A percentile compares a stretch with the other conserved stretches of the same genome.
These are phyloP conservation scores for Brachylomia viminalis DNA, from an alignment of 2,888 invertebrate genomes.

Conservation along the genomic window DNA sequence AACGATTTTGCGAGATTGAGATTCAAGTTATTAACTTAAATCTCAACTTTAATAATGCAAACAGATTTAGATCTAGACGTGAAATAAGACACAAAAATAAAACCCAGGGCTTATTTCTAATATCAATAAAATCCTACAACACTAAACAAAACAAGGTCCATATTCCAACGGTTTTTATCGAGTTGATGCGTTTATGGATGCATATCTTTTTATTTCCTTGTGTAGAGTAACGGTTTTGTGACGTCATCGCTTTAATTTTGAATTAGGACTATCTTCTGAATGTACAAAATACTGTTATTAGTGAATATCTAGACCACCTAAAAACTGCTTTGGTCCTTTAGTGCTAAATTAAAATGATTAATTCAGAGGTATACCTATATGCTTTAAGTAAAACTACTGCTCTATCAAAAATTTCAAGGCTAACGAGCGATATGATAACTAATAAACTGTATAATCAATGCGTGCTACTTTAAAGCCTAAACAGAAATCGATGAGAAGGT, in stretches of 20 bases:
- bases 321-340: conserved; percentile 19
- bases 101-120: conserved; percentile 2
- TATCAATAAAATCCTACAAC: conserved; percentile 37
- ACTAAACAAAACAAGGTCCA: conserved; percentile 46
- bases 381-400: conserved; percentile 10
- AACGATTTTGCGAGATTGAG: neutral
- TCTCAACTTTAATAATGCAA: neutral
- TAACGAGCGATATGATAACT: conserved; percentile 43
- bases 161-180: conserved; percentile 65
- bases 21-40: neutral
- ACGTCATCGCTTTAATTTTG: conserved; percentile 65
- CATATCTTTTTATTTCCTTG: conserved; percentile 62
- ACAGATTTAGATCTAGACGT: neutral
- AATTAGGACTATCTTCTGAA: conserved; percentile 55
- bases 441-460: conserved; percentile 43
- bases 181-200: conserved; percentile 66
- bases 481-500: conserved; percentile 26
- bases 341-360: conserved; percentile 28
- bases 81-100: neutral
- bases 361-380: conserved; percentile 34
- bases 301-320: conserved; percentile 17
- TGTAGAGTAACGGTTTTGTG: conserved; percentile 61
- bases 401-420: conserved; percentile 51
- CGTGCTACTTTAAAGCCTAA: conserved; percentile 23
- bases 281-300: conserved; percentile 36